Evolutionary conservation across 1,140 invertebrate genomes (phyloP).

Genomic region (Formica exsecta): DNA sequence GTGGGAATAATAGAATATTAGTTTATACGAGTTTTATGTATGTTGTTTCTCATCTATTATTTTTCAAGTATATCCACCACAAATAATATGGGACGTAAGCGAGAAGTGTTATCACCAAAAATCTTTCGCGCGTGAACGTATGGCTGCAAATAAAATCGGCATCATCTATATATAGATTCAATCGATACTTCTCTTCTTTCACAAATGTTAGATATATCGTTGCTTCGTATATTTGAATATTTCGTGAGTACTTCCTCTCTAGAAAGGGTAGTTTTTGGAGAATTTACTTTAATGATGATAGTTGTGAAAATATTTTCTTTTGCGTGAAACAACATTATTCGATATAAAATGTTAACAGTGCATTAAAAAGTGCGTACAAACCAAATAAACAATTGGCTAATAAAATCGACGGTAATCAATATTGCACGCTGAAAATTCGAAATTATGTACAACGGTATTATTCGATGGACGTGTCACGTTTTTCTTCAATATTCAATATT

Average conservation of each 20-base stretch:
- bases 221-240: not conserved
- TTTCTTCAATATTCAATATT: conserved; percentile 21
- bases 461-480: not conserved
- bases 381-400: not conserved
- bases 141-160: conserved; percentile 13
- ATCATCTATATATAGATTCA: conserved; percentile 22
- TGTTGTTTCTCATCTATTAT: conserved; percentile 48
- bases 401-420: conserved; percentile 25
- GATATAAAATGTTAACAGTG: not conserved
- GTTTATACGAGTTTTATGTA: conserved; percentile 40
- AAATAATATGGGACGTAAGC: not conserved
- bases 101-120: conserved; percentile 20
- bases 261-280: not conserved
- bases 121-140: conserved; percentile 16
- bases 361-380: conserved; percentile 5
- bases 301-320: conserved; percentile 32
- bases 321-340: not conserved
- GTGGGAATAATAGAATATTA: conserved; percentile 12
- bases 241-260: not conserved
- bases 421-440: not conserved
- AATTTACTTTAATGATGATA: conserved; percentile 27
- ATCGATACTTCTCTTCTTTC: conserved; percentile 8
- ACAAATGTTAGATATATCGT: not conserved
- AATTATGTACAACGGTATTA: conserved; percentile 4
- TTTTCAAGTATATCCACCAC: not conserved